These are phyloP conservation scores for Merodon equestris DNA, from an alignment of 2,888 invertebrate genomes.

Conservation along the genomic window DNA sequence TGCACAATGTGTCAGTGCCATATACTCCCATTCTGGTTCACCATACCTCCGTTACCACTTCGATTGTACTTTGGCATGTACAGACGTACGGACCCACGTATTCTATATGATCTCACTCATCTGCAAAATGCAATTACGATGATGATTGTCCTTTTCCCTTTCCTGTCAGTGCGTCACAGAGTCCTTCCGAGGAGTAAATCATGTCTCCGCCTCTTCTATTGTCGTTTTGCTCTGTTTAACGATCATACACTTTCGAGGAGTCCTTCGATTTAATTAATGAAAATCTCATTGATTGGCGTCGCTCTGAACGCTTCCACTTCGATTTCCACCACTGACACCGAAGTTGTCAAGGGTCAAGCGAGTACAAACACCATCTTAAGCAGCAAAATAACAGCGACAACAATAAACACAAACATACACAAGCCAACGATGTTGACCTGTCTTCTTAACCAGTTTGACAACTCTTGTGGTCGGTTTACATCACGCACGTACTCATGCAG, in stretches of 20 bases:
- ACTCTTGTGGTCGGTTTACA: slow-evolving; percentile 44
- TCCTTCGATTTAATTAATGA: slow-evolving; percentile 48
- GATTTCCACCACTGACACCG: slow-evolving; percentile 1
- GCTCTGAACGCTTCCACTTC: slow-evolving; percentile 11
- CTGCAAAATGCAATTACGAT: slow-evolving; percentile 63
- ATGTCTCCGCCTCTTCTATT: slow-evolving; percentile 22
- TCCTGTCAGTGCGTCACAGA: slow-evolving; percentile 13
- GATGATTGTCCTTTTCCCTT: slow-evolving; percentile 56
- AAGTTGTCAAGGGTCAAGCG: slow-evolving; percentile 57
- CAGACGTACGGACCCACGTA: slow-evolving; percentile 38
- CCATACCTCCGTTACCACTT: too few species aligned
- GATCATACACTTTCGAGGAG: slow-evolving; percentile 33
- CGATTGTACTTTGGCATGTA: too few species aligned
- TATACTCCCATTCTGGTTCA: slow-evolving; percentile 4
- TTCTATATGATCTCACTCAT: slow-evolving; percentile 52
- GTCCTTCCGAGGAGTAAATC: slow-evolving; percentile 15
- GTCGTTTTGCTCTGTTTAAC: background rate
- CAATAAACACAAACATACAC: slow-evolving; percentile 15
- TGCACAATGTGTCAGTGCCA: slow-evolving; percentile 53
- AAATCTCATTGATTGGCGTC: slow-evolving; percentile 33
- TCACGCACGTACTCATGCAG: background rate
- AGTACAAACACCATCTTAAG: background rate
- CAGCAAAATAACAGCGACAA: background rate
- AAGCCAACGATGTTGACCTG: slow-evolving; percentile 54
- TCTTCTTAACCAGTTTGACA: slow-evolving; percentile 49